phyloP scores from a whole-genome alignment of 2,888 invertebrate species.

The Muscina levida region DNA sequence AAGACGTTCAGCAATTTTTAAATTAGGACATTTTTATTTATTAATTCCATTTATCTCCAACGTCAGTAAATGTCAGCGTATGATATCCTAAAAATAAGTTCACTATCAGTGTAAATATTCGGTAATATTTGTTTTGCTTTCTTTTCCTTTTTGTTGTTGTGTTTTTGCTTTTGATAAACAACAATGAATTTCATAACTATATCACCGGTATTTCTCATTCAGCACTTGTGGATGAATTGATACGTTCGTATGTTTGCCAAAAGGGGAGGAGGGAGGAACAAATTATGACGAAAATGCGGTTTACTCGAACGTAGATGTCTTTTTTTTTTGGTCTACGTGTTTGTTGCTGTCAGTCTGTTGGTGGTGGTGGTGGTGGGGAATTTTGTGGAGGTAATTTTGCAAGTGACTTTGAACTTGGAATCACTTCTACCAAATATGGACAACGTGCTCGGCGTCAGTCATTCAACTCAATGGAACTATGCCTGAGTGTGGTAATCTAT shows the following conservation, averaged over 20 bases:
- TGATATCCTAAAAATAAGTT: too few relatives aligned
- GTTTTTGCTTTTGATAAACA: conserved; percentile 9
- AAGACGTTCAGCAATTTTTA: too few relatives aligned
- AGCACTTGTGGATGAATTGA: background rate
- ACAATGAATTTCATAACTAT: conserved; percentile 15
- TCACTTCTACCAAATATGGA: conserved; percentile 44
- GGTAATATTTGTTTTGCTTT: too few relatives aligned
- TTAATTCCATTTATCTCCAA: too few relatives aligned
- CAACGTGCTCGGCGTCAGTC: conserved; percentile 31
- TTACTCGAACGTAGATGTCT: too few relatives aligned
- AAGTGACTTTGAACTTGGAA: conserved; percentile 66
- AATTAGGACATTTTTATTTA: too few relatives aligned
- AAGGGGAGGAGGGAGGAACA: background rate
- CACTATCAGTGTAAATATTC: too few relatives aligned
- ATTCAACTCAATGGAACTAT: conserved; percentile 29
- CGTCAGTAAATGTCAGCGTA: too few relatives aligned
- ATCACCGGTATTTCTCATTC: background rate
- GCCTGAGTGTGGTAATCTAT: too few relatives aligned
- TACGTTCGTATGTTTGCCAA: conserved; percentile 12
- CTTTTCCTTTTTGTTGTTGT: too few relatives aligned
- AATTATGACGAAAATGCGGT: conserved; percentile 40
- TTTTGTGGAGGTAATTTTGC: conserved; percentile 19
- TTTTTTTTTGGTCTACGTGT: background rate
- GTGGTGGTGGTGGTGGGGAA: background rate
- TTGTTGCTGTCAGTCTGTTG: background rate